Base-by-base conservation (phyloP, 2,113 vertebrate species). In the Corapipo altera region DNA sequence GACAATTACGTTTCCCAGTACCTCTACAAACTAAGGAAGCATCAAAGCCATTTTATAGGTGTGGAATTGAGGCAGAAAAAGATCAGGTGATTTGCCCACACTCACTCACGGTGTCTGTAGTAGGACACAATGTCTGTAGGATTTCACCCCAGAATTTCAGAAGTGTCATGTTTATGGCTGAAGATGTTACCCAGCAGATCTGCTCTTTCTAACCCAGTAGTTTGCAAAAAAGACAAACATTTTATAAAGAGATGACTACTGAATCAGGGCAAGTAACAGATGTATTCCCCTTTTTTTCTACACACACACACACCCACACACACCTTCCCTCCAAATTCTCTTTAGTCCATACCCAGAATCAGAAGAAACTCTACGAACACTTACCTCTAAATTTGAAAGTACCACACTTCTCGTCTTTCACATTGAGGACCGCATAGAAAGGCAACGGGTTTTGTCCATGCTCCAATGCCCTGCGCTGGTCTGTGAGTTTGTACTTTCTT, bases 361-460 rank as follows among this genome's bases (percentile, higher is more conserved):
- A 77, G 39, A 81, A 59, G 22, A 84, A 88, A 72, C 39, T 54
- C 54, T 27, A 59, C 27, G 28, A 66, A 76, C 30, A 69, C 88
- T 82, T 94, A 96, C 97, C 97, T 92, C 96, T 96, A 74, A 97
- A 96, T 84, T 94, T 89, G 80, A 95, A 94, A 67, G 95, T 97
- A 74, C 93, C 77, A 35, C 84, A 69, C 52, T 95, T 94, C 39
- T 95, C 92, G 3, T 98, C 95, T 95, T 98, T 98, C 59, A 98
- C 97, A 69, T 98, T 98, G 64, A 98, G 96, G 69, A 98, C 98
- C 24, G 97, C 97, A 91, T 98, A 98, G 75, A 98, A 98, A 54
- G 98, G 98, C 51, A 98, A 83, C 3, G 98, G 98, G 88, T 98
- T 98, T 93, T 98, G 98, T 15, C 98, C 98, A 19, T 97, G 85